Percentiles rank a stretch among this genome's conserved stretches.
Evolutionary conservation across 2,888 invertebrate species (phyloP).

Genomic region (Cremastobaeus sp.): DNA sequence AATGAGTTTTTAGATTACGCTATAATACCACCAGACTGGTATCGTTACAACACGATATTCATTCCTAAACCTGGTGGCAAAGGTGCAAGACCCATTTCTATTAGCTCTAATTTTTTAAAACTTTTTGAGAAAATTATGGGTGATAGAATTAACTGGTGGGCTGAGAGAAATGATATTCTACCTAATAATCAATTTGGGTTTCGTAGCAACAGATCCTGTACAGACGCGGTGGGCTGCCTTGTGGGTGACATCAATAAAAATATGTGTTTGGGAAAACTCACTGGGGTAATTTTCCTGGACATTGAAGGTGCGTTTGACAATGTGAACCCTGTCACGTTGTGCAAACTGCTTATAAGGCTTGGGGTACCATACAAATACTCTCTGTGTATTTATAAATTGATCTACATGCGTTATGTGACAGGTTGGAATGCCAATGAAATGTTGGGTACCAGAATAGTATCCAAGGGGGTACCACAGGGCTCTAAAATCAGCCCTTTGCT

Average conservation of each 20-base stretch:
- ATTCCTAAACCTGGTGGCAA: constrained; percentile 20
- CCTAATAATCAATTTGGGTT: constrained; percentile 1
- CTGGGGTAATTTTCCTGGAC: constrained; percentile 2
- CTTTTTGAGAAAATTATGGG: constrained; percentile 24
- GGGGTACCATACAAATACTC: not conserved
- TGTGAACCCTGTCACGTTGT: not conserved
- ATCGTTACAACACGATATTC: constrained; percentile 13
- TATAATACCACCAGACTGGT: constrained; percentile 2
- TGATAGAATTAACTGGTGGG: not conserved
- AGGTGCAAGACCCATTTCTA: constrained; percentile 22
- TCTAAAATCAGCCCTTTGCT: constrained; percentile 1
- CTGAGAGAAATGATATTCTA: not conserved
- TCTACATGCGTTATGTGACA: not conserved
- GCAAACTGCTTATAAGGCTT: not conserved
- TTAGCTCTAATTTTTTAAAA: constrained; percentile 22
- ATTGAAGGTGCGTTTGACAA: constrained; percentile 6
- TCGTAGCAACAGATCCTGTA: not conserved
- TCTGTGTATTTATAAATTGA: not conserved
- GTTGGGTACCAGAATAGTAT: not conserved
- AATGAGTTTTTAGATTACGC: not conserved
- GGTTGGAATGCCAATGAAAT: not conserved
- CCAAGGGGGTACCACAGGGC: not conserved
- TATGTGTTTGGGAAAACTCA: not conserved
- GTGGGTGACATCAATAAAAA: not conserved
- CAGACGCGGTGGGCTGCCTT: not conserved